These are phyloP conservation scores for Ligdia adustata DNA, from an alignment of 2,888 invertebrate species.

Conservation along the genomic window DNA sequence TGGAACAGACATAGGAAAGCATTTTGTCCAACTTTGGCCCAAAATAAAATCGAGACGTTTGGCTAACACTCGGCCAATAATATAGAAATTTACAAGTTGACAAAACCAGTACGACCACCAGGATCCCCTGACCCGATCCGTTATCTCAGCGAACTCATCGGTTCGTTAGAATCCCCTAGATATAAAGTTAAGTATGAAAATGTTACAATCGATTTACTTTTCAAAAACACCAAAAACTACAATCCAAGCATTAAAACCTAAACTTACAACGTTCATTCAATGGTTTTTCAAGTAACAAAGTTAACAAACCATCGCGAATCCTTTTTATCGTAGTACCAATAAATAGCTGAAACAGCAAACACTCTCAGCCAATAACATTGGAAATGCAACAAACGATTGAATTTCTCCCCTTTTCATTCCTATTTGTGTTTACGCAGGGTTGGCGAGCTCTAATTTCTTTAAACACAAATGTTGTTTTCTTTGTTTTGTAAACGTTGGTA, in stretches of 20 bases:
- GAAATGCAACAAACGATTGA: slow-evolving; percentile 56
- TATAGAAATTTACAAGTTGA: too few species aligned
- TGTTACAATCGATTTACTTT: too few species aligned
- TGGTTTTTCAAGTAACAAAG: slow-evolving; percentile 15
- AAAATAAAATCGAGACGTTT: too few species aligned
- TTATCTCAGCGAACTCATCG: too few species aligned
- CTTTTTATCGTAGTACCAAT: slow-evolving; percentile 18
- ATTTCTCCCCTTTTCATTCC: slow-evolving; percentile 50
- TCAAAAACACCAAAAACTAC: background rate
- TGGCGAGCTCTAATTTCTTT: slow-evolving; percentile 24
- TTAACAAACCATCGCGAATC: slow-evolving; percentile 22
- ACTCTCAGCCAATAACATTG: slow-evolving; percentile 46
- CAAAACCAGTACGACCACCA: too few species aligned
- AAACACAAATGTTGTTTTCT: background rate
- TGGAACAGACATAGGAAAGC: too few species aligned
- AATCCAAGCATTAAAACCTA: background rate
- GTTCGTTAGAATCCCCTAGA: too few species aligned
- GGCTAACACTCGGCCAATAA: too few species aligned
- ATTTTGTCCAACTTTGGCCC: too few species aligned
- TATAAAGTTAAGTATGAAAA: too few species aligned
- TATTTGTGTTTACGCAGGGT: slow-evolving; percentile 42
- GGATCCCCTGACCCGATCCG: too few species aligned
- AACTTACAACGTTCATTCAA: slow-evolving; percentile 2
- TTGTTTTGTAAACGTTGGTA: too few species aligned
- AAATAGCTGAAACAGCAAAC: slow-evolving; percentile 32